These are phyloP conservation scores for Brienomyrus longianalis DNA, from an alignment of 2,113 vertebrate species.

Conservation along the genomic window DNA sequence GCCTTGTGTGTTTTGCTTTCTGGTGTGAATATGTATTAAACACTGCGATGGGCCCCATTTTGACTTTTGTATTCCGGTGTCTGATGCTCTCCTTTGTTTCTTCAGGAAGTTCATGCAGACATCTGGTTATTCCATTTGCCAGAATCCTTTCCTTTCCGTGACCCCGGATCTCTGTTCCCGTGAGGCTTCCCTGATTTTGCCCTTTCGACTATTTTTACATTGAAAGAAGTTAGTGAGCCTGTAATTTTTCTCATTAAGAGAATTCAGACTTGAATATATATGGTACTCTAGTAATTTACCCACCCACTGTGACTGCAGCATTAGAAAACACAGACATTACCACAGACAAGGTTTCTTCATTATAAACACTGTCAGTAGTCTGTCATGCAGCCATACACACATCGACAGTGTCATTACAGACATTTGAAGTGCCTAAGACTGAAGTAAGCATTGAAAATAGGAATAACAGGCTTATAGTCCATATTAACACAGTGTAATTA, in stretches of 20 bases:
- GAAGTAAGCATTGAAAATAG: background rate
- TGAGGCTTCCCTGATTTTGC: background rate
- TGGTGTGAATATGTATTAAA: background rate
- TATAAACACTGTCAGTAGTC: background rate
- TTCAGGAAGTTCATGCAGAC: background rate
- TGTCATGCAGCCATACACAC: background rate
- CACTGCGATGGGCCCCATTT: background rate
- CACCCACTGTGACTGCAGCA: background rate
- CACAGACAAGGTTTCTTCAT: background rate
- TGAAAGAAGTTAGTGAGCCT: background rate
- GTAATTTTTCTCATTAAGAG: background rate
- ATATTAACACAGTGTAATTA: background rate
- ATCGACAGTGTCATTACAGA: background rate
- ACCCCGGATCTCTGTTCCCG: background rate
- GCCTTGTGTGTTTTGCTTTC: background rate
- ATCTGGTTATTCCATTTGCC: background rate
- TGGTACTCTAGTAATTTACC: background rate
- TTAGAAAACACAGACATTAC: background rate
- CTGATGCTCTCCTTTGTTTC: constrained; percentile 2
- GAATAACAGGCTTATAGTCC: background rate
- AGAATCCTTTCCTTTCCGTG: constrained; percentile 2
- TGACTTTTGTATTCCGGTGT: background rate
- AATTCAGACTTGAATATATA: background rate
- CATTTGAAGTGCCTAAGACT: background rate
- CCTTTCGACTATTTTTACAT: background rate